Base-by-base conservation (phyloP, 2,113 vertebrate genomes). In the Petrocephalus microphthalmus region DNA sequence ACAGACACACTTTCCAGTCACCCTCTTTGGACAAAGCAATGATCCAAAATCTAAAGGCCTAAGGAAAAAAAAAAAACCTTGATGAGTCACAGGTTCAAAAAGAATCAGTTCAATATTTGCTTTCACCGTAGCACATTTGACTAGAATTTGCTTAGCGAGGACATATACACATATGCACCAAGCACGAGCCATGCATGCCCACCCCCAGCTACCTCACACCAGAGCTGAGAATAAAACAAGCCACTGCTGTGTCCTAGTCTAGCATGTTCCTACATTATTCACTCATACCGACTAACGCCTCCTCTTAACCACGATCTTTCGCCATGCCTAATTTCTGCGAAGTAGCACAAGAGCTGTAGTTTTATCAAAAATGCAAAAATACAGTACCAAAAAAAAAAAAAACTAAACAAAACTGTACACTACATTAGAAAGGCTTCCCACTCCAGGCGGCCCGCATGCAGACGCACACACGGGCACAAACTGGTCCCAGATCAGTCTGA, bases 401-500 rank as follows among this genome's bases (percentile, higher is more conserved):
- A 71, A n/a, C n/a, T n/a, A 53, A 53, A 10, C 7, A 74, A 10
- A 33, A 29, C 8, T 33, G 10, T 33, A 71, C 25, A 37, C 67
- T 33, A 42, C 67, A 74, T 74, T 78, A 42, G 71, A 64, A 64
- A 64, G 60, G 60, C 25, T 78, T 42, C 33, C 71, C 81, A 60
- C 45, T 17, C 17, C 42, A 25, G 15, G 19, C 29, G 4, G 83
- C 5, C 22, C 42, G 17, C 20, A 51, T 19, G 25, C 5, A 47
- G 42, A 7, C 22, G 6, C 78, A 33, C 87, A 20, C 67, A 5
- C 33, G 56, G 74, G 42, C 86, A 86, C 89, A 91, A 91, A 89
- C 91, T 88, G 91, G 84, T 90, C 90, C 91, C 89, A 90, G 87
- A 67, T 56, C 81, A 91, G 87, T 84, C 89, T 95, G 93, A 95